These are phyloP conservation scores for Tokudaia tokunoshimensis DNA, from an alignment of 2,797 vertebrate genomes.

Conservation along the genomic window DNA sequence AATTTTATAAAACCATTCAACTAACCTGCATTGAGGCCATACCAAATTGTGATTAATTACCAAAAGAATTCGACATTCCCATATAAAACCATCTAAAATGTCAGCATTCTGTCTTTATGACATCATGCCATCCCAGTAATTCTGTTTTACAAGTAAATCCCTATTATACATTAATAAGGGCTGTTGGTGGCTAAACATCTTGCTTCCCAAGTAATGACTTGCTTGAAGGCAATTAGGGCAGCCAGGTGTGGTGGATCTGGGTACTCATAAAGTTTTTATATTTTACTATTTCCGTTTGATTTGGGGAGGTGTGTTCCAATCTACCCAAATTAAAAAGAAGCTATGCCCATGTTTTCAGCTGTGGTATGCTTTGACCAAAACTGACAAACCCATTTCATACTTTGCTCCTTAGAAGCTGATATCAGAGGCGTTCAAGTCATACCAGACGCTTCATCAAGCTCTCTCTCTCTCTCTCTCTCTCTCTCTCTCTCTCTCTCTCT, in stretches of 20 bases:
- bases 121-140: slow-evolving; percentile 90
- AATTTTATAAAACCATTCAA: slow-evolving; percentile 53
- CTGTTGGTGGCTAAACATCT: slow-evolving; percentile 91
- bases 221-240: slow-evolving; percentile 95
- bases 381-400: slow-evolving; percentile 64
- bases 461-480: neutral
- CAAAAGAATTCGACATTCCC: slow-evolving; percentile 84
- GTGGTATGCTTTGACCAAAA: slow-evolving; percentile 82
- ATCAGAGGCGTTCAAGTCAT: slow-evolving; percentile 67
- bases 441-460: neutral
- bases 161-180: slow-evolving; percentile 92
- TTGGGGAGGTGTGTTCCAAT: slow-evolving; percentile 90
- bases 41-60: slow-evolving; percentile 87
- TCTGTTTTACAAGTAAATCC: slow-evolving; percentile 92
- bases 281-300: slow-evolving; percentile 98
- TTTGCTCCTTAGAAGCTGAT: slow-evolving; percentile 60
- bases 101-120: slow-evolving; percentile 91
- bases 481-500: neutral
- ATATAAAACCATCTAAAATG: slow-evolving; percentile 89
- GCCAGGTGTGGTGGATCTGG: slow-evolving; percentile 96
- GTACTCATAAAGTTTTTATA: slow-evolving; percentile 94
- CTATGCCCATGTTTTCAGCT: slow-evolving; percentile 88
- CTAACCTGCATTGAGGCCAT: slow-evolving; percentile 78
- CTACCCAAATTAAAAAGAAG: slow-evolving; percentile 91
- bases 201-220: slow-evolving; percentile 89